phyloP scores from a whole-genome alignment of 2,888 invertebrate species.

The Ornithoptera alexandrae region DNA sequence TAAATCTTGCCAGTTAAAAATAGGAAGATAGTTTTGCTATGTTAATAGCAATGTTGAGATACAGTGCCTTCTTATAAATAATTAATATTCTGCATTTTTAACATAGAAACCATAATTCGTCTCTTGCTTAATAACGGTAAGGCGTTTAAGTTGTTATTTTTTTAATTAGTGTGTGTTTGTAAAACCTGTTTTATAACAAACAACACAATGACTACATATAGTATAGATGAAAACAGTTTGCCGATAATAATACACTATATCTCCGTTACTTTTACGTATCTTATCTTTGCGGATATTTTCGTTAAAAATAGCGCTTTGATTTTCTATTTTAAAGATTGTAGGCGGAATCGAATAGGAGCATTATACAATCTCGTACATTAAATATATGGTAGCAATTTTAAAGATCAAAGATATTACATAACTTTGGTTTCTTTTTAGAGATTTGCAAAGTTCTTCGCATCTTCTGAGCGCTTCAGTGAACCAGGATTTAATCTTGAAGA shows the following conservation, averaged over 20 bases:
- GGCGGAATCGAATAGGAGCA: not conserved
- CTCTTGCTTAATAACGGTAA: not conserved
- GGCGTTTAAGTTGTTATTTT: not conserved
- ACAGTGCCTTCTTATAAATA: no score
- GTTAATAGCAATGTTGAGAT: no score
- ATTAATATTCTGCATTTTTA: no score
- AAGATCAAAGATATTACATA: slow-evolving; percentile 26
- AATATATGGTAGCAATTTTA: slow-evolving; percentile 25
- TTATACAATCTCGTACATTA: slow-evolving; percentile 9
- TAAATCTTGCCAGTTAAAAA: no score
- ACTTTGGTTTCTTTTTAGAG: slow-evolving; percentile 19
- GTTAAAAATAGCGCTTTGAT: slow-evolving; percentile 13
- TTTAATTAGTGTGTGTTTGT: not conserved
- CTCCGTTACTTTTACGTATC: not conserved
- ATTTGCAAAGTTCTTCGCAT: slow-evolving; percentile 27
- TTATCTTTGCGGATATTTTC: slow-evolving; percentile 5
- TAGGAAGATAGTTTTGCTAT: no score
- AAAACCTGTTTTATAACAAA: no score
- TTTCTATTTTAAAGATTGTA: slow-evolving; percentile 8
- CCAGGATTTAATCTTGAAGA: slow-evolving; percentile 26
- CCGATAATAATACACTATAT: no score
- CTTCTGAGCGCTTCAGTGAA: slow-evolving; percentile 22
- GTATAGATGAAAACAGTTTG: no score
- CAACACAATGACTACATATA: no score
- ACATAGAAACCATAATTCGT: no score